Evolutionary conservation across 2,888 invertebrate species (phyloP), one percentile per base, ranked within the genome.

Genomic region (Drosophila mulleri): DNA sequence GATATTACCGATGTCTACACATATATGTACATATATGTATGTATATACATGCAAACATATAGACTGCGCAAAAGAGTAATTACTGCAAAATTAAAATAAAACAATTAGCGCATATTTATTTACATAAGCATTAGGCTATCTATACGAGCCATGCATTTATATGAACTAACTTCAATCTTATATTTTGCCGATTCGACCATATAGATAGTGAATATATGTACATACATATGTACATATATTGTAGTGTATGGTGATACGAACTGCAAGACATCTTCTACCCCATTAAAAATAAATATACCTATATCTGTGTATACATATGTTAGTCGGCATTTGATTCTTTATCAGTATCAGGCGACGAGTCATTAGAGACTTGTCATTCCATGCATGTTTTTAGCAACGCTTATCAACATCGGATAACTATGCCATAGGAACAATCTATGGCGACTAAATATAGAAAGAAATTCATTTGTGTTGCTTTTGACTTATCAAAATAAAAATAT

Each of bases 361-460:
- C 32, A 20, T 20, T 32, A 29, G 16, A 42, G 44, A 20, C 57
- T 44, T 44, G 57, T 35, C 44, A 57, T 44, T 44, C 44, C 5
- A 3, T n/a, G n/a, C n/a, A 8, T 44, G 57, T 35, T 44, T 18
- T 56, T 3, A 42, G 6, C 18, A 54, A 26, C 7, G 14, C 41
- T 56, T 56, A 56, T 56, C 56, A 56, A 32, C 29, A 56, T 29
- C 32, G 44, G 44, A 44, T 44, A 57, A 35, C 35, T 57, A 14
- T 42, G 39, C n/a, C 39, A 18, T 56, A 45, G 57, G 32, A 57
- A 57, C 57, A 44, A 44, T 57, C 57, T 44, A 32, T n/a, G 1
- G 11, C 3, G 12, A 18, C 14, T 42, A 18, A 41, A 56, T 56
- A 23, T 39, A 12, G 50, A 7, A n/a, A 7, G 1, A 12, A 53